phyloP scores from a whole-genome alignment of 2,797 vertebrate species.

The Gila robusta region DNA sequence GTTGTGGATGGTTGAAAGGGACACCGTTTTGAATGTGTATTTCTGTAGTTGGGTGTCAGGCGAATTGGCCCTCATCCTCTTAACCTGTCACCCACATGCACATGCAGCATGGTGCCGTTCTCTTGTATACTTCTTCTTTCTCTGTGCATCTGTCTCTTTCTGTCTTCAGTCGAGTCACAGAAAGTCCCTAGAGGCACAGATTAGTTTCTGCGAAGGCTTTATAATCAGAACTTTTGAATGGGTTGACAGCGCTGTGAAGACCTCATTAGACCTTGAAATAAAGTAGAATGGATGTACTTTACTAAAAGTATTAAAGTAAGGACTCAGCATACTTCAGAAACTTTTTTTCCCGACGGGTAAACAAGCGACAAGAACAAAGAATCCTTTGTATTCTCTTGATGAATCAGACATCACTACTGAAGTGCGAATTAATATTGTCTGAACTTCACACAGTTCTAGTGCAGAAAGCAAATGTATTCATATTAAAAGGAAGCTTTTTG shows the following conservation, averaged over 20 bases:
- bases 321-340: constrained; percentile 12
- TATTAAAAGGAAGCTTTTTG: neutral
- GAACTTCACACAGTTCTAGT: neutral
- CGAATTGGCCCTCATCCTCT: constrained; percentile 46
- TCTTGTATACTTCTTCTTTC: constrained; percentile 14
- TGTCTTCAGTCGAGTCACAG: constrained; percentile 15
- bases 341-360: neutral
- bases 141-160: constrained; percentile 8
- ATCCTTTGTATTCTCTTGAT: constrained; percentile 20
- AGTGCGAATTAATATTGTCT: constrained; percentile 31
- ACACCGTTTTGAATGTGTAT: constrained; percentile 34
- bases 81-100: constrained; percentile 48
- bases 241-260: constrained; percentile 13
- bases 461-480: constrained; percentile 19
- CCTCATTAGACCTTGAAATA: constrained; percentile 42
- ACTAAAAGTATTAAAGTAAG: constrained; percentile 17
- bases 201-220: constrained; percentile 42
- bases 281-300: constrained; percentile 38
- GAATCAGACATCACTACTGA: constrained; percentile 25
- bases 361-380: constrained; percentile 38
- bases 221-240: constrained; percentile 32
- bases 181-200: constrained; percentile 39
- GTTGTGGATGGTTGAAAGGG: constrained; percentile 37
- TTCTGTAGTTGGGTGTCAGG: constrained; percentile 53
- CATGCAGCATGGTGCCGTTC: constrained; percentile 26